Evolutionary conservation across 2,888 invertebrate species (phyloP).

Genomic region (Ophion ventricosus): DNA sequence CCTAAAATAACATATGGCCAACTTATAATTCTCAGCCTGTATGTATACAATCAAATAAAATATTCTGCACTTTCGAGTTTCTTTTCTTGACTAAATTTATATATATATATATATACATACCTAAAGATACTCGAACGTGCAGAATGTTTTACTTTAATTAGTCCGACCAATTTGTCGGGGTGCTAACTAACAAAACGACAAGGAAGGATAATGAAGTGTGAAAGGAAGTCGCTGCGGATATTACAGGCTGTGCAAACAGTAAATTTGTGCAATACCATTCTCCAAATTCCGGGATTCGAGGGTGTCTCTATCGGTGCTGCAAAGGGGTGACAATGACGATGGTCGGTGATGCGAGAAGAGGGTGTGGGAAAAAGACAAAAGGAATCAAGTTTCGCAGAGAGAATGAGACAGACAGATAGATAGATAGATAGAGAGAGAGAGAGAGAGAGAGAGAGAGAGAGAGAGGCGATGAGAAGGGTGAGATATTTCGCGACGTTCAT

Average conservation of each 20-base stretch:
- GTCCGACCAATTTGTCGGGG: conserved; percentile 15
- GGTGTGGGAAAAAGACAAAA: conserved; percentile 27
- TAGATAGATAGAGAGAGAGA: conserved; percentile 29
- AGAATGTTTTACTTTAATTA: conserved; percentile 10
- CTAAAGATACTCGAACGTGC: neutral
- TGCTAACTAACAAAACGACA: conserved; percentile 26
- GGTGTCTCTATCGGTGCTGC: conserved; percentile 37
- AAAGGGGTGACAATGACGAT: conserved; percentile 57
- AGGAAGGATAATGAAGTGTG: conserved; percentile 9
- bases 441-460: conserved; percentile 24
- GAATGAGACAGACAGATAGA: conserved; percentile 33
- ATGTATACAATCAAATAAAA: too few species aligned
- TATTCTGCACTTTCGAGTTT: too few species aligned
- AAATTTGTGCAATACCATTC: conserved; percentile 36
- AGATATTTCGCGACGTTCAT: conserved; percentile 31
- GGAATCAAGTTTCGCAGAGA: conserved; percentile 16
- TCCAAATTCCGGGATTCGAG: conserved; percentile 29
- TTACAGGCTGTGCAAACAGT: conserved; percentile 16
- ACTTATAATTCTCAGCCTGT: too few species aligned
- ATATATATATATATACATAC: neutral
- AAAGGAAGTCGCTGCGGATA: conserved; percentile 22
- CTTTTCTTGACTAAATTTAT: too few species aligned
- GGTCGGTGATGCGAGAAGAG: conserved; percentile 48
- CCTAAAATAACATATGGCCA: too few species aligned
- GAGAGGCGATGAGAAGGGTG: conserved; percentile 28